phyloP scores from a whole-genome alignment of 2,888 invertebrate species.

The Pandemis cinnamomeana region DNA sequence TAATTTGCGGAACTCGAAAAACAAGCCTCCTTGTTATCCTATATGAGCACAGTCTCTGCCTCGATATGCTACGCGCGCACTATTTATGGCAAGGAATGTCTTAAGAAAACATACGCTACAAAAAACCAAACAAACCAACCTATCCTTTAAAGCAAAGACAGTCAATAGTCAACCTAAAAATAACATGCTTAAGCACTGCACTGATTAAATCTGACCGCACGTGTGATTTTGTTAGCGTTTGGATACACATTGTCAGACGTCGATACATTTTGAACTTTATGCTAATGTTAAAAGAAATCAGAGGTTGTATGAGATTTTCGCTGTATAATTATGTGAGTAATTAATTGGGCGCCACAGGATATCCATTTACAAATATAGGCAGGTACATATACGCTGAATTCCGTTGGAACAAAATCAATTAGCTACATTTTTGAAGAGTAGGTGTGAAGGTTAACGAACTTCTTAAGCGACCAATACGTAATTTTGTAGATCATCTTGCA shows the following conservation, averaged over 20 bases:
- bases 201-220: slow-evolving; percentile 29
- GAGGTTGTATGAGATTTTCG: slow-evolving; percentile 28
- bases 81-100: slow-evolving; percentile 80
- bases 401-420: slow-evolving; percentile 27
- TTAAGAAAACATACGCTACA: slow-evolving; percentile 71
- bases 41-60: slow-evolving; percentile 33
- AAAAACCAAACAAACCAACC: slow-evolving; percentile 48
- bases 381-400: slow-evolving; percentile 15
- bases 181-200: slow-evolving; percentile 11
- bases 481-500: not conserved
- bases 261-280: slow-evolving; percentile 34
- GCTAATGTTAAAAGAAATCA: slow-evolving; percentile 24
- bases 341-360: slow-evolving; percentile 62
- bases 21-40: slow-evolving; percentile 26
- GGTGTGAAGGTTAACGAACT: slow-evolving; percentile 12
- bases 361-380: slow-evolving; percentile 56
- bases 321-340: slow-evolving; percentile 49
- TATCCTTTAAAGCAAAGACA: slow-evolving; percentile 42
- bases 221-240: slow-evolving; percentile 8
- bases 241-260: slow-evolving; percentile 23
- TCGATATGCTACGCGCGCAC: slow-evolving; percentile 65
- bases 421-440: slow-evolving; percentile 15
- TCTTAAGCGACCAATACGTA: not conserved
- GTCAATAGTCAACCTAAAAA: slow-evolving; percentile 51
- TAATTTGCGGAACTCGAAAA: slow-evolving; percentile 14